These are phyloP conservation scores for Hyles vespertilio DNA, from an alignment of 1,140 invertebrate species.

Conservation along the genomic window DNA sequence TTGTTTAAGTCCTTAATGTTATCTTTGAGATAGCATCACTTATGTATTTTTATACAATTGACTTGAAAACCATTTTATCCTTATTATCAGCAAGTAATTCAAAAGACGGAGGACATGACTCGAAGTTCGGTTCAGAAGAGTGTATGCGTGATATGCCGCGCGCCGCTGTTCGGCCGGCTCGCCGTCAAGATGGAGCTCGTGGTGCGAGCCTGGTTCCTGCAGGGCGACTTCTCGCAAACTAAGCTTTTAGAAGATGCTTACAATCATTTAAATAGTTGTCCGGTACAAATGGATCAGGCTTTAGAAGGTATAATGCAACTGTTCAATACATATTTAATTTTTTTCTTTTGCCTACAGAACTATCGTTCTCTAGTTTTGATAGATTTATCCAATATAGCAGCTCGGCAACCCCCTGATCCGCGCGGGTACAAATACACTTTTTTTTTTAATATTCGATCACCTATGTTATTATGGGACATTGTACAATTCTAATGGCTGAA, in stretches of 20 bases:
- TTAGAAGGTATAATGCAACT: slow-evolving; percentile 80
- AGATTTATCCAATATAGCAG: no score
- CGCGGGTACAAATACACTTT: no score
- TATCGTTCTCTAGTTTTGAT: no score
- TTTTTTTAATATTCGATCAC: no score
- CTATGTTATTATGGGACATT: no score
- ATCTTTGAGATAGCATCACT: no score
- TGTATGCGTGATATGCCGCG: slow-evolving; percentile 82
- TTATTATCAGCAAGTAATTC: slow-evolving; percentile 86
- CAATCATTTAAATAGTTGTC: slow-evolving; percentile 92
- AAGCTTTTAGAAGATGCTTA: slow-evolving; percentile 94
- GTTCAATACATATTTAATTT: no score
- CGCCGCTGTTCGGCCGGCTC: slow-evolving; percentile 94
- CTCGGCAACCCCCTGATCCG: no score
- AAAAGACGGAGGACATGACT: slow-evolving; percentile 97
- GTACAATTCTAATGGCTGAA: no score
- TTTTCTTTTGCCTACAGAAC: no score
- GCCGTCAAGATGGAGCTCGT: slow-evolving; percentile 97
- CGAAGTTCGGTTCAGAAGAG: slow-evolving; percentile 81
- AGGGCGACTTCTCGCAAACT: slow-evolving; percentile 95
- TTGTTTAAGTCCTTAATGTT: no score
- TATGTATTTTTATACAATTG: no score
- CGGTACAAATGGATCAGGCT: slow-evolving; percentile 84
- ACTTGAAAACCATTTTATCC: neutral
- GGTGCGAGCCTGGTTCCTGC: slow-evolving; percentile 97